These are phyloP conservation scores for Varanus salvator DNA, from an alignment of 2,113 vertebrate genomes.

Conservation along the genomic window DNA sequence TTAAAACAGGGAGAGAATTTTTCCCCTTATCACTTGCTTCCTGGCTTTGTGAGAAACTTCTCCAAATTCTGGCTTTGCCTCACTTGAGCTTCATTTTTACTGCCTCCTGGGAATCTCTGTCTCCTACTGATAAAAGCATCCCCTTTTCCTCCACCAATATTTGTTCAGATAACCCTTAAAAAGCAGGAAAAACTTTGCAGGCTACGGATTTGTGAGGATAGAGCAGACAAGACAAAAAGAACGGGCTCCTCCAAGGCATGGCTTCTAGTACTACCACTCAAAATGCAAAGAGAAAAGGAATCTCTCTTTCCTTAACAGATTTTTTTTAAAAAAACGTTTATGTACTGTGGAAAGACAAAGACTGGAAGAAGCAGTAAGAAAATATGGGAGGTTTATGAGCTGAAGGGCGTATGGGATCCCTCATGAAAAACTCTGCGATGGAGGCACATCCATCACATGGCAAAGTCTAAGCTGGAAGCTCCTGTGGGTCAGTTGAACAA, in stretches of 20 bases:
- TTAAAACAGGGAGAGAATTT: background rate
- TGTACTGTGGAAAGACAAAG: too few species aligned
- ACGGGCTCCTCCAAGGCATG: too few species aligned
- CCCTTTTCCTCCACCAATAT: slow-evolving; percentile 61
- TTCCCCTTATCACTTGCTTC: slow-evolving; percentile 36
- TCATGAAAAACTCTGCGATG: too few species aligned
- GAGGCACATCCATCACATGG: too few species aligned
- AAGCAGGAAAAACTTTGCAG: background rate
- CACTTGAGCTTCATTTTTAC: slow-evolving; percentile 58
- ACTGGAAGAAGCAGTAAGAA: too few species aligned
- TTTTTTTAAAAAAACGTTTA: too few species aligned
- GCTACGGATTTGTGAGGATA: background rate
- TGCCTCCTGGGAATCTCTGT: slow-evolving; percentile 59
- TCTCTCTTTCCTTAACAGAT: too few species aligned
- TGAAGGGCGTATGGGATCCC: too few species aligned
- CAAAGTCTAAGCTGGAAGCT: too few species aligned
- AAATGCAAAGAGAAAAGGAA: too few species aligned
- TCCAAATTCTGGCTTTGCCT: slow-evolving; percentile 45
- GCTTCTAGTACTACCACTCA: too few species aligned
- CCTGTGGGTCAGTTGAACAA: background rate
- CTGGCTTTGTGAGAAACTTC: slow-evolving; percentile 26
- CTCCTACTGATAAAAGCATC: slow-evolving; percentile 44
- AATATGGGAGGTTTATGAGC: too few species aligned
- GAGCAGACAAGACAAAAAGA: background rate
- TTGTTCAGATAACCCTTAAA: background rate